Base-by-base conservation (phyloP, 2,888 invertebrate species). In the Sarcophaga caerulescens region DNA sequence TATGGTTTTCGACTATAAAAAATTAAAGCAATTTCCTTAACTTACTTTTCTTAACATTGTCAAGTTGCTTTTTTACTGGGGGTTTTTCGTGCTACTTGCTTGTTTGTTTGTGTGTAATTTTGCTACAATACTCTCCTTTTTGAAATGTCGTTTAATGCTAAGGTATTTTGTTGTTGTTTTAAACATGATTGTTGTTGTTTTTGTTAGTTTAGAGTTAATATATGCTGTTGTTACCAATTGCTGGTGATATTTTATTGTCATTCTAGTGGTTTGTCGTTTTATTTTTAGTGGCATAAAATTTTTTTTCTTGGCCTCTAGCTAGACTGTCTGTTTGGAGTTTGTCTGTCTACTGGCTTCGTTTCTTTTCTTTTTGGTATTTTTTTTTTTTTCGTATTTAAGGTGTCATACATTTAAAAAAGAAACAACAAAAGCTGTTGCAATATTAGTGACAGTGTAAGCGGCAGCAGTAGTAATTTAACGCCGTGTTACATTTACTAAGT, bases 11-110 rank as follows among this genome's bases (percentile, higher is more conserved):
- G 74, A 70, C 62, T 77, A 70, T 84, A 86, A 86, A 84, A 84
- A 84, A 86, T 84, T 84, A 78, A 81, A 84, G 84, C 84, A 84
- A 86, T 86, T 86, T 86, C 84, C 86, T 86, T 81, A 86, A 85
- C 85, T 85, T 80, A 85, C 73, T 85, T 85, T 85, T 80, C 76
- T 82, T 80, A 85, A 83, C 85, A 77, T 77, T 74, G 57, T 73
- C 68, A 63, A 85, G 83, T 86, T 77, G 74, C 77, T 77, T 85
- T 60, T n/a, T 79, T n/a, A 47, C 68, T 44, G 44, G 25, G 63
- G 52, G 25, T 69, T 77, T 68, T 6, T 35, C 21, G 73, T 65
- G 23, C 25, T 57, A 17, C 19, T 74, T 45, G 63, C 70, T 62
- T 23, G 59, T 65, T 25, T 63, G 12, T 60, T 47, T 76, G 47